Conservation (phyloP, 2,888 invertebrate species). For the Cepaea hortensis region DNA sequence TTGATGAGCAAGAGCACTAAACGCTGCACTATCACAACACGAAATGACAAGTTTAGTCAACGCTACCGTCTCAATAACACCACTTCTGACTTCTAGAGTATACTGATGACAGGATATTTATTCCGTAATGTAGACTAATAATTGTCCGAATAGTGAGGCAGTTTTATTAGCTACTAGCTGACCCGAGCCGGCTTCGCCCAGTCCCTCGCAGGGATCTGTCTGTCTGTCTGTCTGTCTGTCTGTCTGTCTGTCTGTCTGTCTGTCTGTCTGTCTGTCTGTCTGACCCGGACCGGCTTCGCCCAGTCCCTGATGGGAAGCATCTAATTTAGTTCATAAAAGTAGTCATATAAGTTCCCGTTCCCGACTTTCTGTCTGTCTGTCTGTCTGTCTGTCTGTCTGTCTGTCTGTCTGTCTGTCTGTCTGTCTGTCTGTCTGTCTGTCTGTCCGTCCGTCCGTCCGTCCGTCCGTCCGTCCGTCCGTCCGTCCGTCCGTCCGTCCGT, state of each 20-base stretch:
- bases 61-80: too few species aligned
- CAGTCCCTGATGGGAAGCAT: too few species aligned
- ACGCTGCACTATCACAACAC: too few species aligned
- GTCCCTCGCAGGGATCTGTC: too few species aligned
- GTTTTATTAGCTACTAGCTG: background rate
- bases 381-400: background rate
- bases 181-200: too few species aligned
- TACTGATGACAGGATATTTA: background rate
- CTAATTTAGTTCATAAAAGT: too few species aligned
- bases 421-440: background rate
- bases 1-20: too few species aligned
- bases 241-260: slow-evolving; percentile 18
- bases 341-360: too few species aligned
- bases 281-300: too few species aligned
- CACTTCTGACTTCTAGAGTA: too few species aligned
- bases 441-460: background rate
- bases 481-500: background rate
- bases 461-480: background rate
- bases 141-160: background rate
- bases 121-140: background rate
- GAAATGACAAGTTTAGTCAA: too few species aligned
- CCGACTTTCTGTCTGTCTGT: slow-evolving; percentile 16
- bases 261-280: slow-evolving; percentile 32
- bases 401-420: background rate
- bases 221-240: background rate